A percentile compares a stretch with the other conserved stretches of the same genome.
Conservation (phyloP, 2,888 invertebrate species). For the Apeira syringaria region DNA sequence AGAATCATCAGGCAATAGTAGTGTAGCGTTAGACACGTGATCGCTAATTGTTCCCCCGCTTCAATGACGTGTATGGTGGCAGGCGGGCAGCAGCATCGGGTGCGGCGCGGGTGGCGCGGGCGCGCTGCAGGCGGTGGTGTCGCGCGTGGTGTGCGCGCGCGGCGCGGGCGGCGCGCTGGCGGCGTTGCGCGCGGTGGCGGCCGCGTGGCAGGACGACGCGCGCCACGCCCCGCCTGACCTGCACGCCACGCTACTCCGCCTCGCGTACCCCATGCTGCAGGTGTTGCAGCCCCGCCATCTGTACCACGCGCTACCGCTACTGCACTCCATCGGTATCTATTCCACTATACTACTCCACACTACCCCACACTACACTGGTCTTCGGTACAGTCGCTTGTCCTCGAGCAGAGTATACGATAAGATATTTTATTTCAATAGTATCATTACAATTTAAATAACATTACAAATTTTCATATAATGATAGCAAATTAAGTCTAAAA, state of each 20-base stretch:
- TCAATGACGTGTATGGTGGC: too few species aligned
- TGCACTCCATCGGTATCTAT: conserved; percentile 84
- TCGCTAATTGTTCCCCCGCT: too few species aligned
- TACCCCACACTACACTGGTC: too few species aligned
- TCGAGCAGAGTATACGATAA: too few species aligned
- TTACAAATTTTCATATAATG: too few species aligned
- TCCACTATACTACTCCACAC: background rate
- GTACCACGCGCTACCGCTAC: conserved; percentile 86
- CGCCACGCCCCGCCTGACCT: conserved; percentile 45
- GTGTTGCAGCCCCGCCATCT: conserved; percentile 86
- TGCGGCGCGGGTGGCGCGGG: conserved; percentile 67
- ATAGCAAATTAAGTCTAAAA: too few species aligned
- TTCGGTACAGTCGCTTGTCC: too few species aligned
- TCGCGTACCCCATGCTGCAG: conserved; percentile 88
- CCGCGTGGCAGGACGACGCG: conserved; percentile 86
- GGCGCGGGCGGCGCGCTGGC: conserved; percentile 54
- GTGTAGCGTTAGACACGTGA: too few species aligned
- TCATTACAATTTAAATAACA: too few species aligned
- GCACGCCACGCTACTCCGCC: conserved; percentile 79
- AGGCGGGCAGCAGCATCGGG: conserved; percentile 65
- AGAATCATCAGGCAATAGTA: too few species aligned
- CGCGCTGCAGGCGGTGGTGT: conserved; percentile 61
- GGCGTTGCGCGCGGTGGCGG: conserved; percentile 68
- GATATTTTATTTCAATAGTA: too few species aligned
- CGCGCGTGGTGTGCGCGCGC: conserved; percentile 65